Conservation (phyloP, 1,140 invertebrate species). For the Monochamus saltuarius region DNA sequence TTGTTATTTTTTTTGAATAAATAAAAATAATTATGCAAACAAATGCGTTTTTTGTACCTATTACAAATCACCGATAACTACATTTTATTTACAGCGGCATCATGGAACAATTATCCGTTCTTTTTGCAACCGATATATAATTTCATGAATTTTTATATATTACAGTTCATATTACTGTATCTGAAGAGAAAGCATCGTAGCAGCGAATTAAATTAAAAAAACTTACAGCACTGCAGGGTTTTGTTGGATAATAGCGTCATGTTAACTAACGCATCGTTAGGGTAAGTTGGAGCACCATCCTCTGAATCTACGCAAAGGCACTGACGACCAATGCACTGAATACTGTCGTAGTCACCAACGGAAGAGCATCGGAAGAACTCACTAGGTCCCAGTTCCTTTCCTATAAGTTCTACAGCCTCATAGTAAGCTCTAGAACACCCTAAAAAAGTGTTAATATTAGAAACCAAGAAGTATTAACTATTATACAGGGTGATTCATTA, state of each 20-base stretch:
- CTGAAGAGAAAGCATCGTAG: too few relatives aligned
- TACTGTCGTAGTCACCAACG: slow-evolving; percentile 58
- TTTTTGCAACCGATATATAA: too few relatives aligned
- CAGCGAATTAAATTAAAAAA: neutral
- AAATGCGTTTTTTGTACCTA: too few relatives aligned
- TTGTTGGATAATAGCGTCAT: slow-evolving; percentile 48
- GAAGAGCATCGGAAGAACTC: slow-evolving; percentile 53
- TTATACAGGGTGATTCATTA: neutral
- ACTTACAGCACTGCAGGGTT: slow-evolving; percentile 59
- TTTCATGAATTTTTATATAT: neutral
- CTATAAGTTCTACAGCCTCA: slow-evolving; percentile 40
- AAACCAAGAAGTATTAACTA: slow-evolving; percentile 14
- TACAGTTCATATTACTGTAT: too few relatives aligned
- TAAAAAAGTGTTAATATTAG: slow-evolving; percentile 36
- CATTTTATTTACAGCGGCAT: too few relatives aligned
- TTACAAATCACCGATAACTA: too few relatives aligned
- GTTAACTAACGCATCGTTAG: slow-evolving; percentile 46
- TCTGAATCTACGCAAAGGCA: slow-evolving; percentile 58
- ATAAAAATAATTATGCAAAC: too few relatives aligned
- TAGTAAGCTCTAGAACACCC: slow-evolving; percentile 55
- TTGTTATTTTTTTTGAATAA: too few relatives aligned
- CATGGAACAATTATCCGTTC: too few relatives aligned
- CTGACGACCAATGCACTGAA: slow-evolving; percentile 57
- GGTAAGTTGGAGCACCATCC: slow-evolving; percentile 51
- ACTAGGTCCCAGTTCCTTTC: slow-evolving; percentile 33